Evolutionary conservation across 2,888 invertebrate genomes (phyloP), one percentile per base, ranked within the genome.

Genomic region (Erpobdella octoculata): DNA sequence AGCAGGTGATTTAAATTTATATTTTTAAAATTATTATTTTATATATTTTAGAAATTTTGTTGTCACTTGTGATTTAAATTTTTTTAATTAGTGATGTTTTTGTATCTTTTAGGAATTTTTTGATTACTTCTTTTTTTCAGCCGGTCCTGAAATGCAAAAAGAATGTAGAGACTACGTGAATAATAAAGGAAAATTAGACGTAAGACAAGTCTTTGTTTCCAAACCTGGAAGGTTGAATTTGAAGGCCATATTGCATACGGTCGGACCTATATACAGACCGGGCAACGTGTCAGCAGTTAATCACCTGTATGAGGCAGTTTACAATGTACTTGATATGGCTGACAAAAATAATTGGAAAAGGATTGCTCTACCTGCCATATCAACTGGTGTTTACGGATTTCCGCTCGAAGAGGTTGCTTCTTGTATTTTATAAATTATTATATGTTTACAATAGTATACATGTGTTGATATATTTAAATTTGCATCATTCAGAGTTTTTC

Each of bases 361-460:
- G 2, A 68, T 80, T 37, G 79, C 78, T 15, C 41, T 80, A 28
- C 80, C 80, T 41, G 78, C 78, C 4, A 73, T 80, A n/a, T 77
- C 79, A 72, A 74, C 78, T 15, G 80, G 80, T 5, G 75, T 76
- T 9, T 77, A 75, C 73, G 75, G 76, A 25, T 78, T 73, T 64
- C 77, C 78, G 8, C 33, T 73, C 15, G 33, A 69, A 5, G 48
- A 15, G 41, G 58, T 59, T 25, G 37, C 35, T 37, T 33, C 35
- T 25, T 25, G 28, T 28, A 21, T 33, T 62, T 41, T 41, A 41
- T n/a, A 41, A 41, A 41, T 12, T 41, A 15, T 41, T 41, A 41
- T 41, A 15, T 41, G n/a, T n/a, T n/a, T n/a, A n/a, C n/a, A n/a
- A n/a, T n/a, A n/a, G n/a, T n/a, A n/a, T n/a, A n/a, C n/a, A n/a